Percentiles rank a stretch among this genome's conserved stretches.
Conservation (phyloP, 2,888 invertebrate genomes). For the Philereme transversata region DNA sequence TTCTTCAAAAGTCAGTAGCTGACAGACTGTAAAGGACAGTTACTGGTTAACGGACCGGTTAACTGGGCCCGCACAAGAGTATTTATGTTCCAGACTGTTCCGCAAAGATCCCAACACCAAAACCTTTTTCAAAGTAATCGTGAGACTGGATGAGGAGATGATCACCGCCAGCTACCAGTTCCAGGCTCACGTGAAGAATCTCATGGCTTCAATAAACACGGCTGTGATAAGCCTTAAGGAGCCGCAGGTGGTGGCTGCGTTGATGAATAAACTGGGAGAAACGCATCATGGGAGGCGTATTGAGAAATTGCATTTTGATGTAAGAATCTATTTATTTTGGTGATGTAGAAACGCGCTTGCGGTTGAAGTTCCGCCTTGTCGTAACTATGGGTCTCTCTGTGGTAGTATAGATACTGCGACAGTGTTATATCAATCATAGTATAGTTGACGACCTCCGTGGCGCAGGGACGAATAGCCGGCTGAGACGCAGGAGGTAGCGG, state of each 20-base stretch:
- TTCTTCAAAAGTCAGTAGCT: no score
- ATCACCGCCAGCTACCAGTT: constrained; percentile 52
- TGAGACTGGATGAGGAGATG: constrained; percentile 49
- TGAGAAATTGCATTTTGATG: constrained; percentile 55
- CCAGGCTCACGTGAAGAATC: constrained; percentile 62
- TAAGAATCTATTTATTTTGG: constrained; percentile 32
- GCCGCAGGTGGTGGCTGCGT: constrained; percentile 58
- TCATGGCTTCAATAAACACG: constrained; percentile 59
- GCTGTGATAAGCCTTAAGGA: constrained; percentile 55
- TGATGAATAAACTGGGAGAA: constrained; percentile 65
- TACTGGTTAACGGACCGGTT: no score
- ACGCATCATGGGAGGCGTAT: constrained; percentile 54
- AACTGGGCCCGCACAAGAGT: background rate
- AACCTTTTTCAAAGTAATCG: constrained; percentile 58
- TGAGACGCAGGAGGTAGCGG: no score
- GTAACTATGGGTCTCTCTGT: no score
- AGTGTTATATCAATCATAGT: no score
- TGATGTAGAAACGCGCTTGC: no score
- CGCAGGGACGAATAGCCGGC: no score
- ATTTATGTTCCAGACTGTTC: constrained; percentile 49
- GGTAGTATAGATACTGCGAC: no score
- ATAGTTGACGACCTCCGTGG: no score
- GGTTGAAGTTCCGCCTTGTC: no score
- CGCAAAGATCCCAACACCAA: constrained; percentile 54
- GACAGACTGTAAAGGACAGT: no score